Evolutionary conservation across 2,888 invertebrate species (phyloP), one percentile per base, ranked within the genome.

Genomic region (Tillus elongatus): DNA sequence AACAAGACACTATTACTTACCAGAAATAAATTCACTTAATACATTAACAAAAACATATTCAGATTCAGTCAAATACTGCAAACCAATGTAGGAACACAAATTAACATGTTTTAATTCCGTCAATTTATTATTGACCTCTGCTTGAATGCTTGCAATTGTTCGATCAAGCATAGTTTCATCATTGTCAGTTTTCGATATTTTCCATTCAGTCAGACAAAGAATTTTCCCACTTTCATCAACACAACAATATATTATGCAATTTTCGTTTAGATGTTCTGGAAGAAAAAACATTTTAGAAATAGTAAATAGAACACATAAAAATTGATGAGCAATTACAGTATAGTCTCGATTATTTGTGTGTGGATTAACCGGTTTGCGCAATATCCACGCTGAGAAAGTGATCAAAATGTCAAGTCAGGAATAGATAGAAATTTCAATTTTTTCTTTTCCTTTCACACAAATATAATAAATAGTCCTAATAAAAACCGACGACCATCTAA

Each of bases 161-260:
- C 70, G 71, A 43, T 69, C 67, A 2, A 73, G 60, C 0, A 67
- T 54, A 16, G 58, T 57, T n/a, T 58, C 40, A 43, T 64, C 63
- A 16, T 38, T 43, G 35, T 48, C 39, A 61, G 61, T 63, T 59
- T 40, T 66, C 38, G 53, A 61, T 58, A 84, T 64, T 29, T 64
- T 70, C 90, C 90, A 92, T 60, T 89, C 87, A 14, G 77, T 79
- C 9, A 87, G 69, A 15, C 81, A 75, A 0, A 87, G 66, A 32
- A 81, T 58, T 45, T 83, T 79, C 0, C 88, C 87, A 9, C 76
- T 73, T 39, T 74, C 74, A 56, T 90, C 90, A 12, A 90, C 74
- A 3, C 84, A 88, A 12, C 77, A 71, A 60, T 79, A 88, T 2
- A 82, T 78, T 13, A 79, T 75, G 30, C 81, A 80, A 4, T 86